Base-by-base conservation (phyloP, 2,888 invertebrate genomes). In the Drosophila villosipedis region DNA sequence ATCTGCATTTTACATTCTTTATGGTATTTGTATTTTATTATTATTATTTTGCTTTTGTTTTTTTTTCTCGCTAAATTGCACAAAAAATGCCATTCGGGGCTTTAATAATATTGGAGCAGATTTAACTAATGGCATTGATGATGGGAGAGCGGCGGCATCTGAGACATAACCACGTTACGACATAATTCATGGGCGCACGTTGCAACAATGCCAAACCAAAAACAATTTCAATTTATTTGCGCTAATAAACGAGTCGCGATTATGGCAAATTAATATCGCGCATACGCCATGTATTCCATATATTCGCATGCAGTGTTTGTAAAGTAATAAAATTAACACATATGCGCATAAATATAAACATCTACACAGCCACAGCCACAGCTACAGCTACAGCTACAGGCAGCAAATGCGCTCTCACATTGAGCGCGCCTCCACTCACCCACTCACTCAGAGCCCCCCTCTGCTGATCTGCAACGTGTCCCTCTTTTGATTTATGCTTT, bases 281-380 rank as follows among this genome's bases (percentile, higher is more conserved):
- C 76, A 83, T 83, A 83, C 86, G 79, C 67, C 73, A 43, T 62
- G 54, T 28, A 55, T 39, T 28, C 25, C 19, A 47, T 12, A 31
- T 37, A 52, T 41, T 57, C 64, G 37, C 57, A 47, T 58, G 52
- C 57, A 57, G 68, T 76, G 76, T 70, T 72, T 81, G 79, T 33
- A 69, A 82, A 76, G 85, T 83, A 88, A 86, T 88, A 88, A 88
- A 86, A 86, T 86, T 85, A 88, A 88, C 88, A 86, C 88, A 88
- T 87, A 72, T 70, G 79, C 70, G 54, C 85, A 84, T 84, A 86
- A 86, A 86, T 84, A 82, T 82, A 66, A 68, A 70, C 70, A 83
- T 75, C 67, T 54, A 67, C 58, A 50, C n/a, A 10, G 10, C 41
- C 54, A 35, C 16, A 35, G 14, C 5, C 35, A 35, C 14, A 4